Evolutionary conservation across 1,140 invertebrate species (phyloP), one percentile per base, ranked within the genome.

Genomic region (Hypothenemus hampei): DNA sequence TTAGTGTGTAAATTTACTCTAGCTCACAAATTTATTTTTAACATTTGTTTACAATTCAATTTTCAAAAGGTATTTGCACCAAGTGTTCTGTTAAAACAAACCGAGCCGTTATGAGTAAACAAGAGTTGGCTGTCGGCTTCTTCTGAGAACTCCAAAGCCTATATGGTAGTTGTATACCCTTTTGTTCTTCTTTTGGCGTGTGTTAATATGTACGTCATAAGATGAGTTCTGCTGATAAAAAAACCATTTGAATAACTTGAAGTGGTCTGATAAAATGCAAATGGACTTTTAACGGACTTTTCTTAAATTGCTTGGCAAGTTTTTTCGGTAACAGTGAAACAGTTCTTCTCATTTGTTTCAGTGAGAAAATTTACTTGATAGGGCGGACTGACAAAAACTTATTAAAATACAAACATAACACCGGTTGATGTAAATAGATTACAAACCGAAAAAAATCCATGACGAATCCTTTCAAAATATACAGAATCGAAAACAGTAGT

Each of bases 1-100:
- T 39, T 49, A 49, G 47, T 39, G 29, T 15, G 47, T 39, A 49
- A 49, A 49, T 49, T 49, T 49, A 33, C 47, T 49, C 21, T 49
- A 13, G 31, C 47, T 48, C 31, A 39, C 47, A 49, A 39, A 49
- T 35, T 49, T 49, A 49, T 49, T 49, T 49, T 49, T 49, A 49
- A 37, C 35, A 18, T 49, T 39, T 49, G 47, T 49, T 49, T 49
- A 49, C 35, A 49, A 39, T 49, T 49, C 29, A 49, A 49, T 49
- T 49, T 49, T 39, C 47, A 39, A 49, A 39, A 49, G n/a, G 47
- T 49, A 49, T 49, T 49, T 49, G 47, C 47, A 20, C 47, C 47
- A 26, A 49, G 47, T 39, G 47, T 49, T 49, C 35, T 49, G 47
- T 49, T 49, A 49, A 49, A 49, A 49, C 47, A 49, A 49, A 49